Base-by-base conservation (phyloP, 2,888 invertebrate species). In the Zeuzera pyrina region DNA sequence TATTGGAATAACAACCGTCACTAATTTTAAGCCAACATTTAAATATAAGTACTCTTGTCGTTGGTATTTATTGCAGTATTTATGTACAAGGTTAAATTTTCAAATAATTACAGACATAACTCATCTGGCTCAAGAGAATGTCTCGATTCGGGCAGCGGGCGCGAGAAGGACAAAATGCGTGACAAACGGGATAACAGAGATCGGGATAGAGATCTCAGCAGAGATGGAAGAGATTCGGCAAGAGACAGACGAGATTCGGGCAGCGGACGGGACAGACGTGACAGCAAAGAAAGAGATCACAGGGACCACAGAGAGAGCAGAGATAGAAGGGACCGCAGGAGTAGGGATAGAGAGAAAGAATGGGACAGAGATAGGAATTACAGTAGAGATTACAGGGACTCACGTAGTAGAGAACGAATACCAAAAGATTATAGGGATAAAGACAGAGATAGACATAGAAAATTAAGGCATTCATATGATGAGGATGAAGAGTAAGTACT, bases 401-500 rank as follows among this genome's bases (percentile, higher is more conserved):
- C 76, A 13, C 49, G 78, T 47, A 52, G 84, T 71, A 39, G 86
- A 63, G 61, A 73, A 47, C 50, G 88, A 76, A 45, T 85, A 77
- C 57, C 73, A 57, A 60, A 78, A 67, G 71, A 84, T 42, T 81
- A 79, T 39, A 64, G 86, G 50, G 83, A 77, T 32, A 79, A 73
- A 43, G 79, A 79, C 21, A 58, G 72, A 24, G 72, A 77, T 33
- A 65, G 86, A 37, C 88, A 89, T 52, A 76, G 88, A 57, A 85
- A 88, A 57, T 74, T 86, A 8, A 70, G 86, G 49, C 86, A 86
- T 46, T 89, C 89, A 36, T 90, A 90, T 50, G 90, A 90, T 38
- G 89, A 89, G 40, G 90, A 90, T 36, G 90, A 89, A 57, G 90
- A 90, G 89, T 90, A 51, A 85, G 88, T 69, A 26, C 11, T 14